phyloP scores from a whole-genome alignment of 2,797 vertebrate species.

The Microcaecilia unicolor region DNA sequence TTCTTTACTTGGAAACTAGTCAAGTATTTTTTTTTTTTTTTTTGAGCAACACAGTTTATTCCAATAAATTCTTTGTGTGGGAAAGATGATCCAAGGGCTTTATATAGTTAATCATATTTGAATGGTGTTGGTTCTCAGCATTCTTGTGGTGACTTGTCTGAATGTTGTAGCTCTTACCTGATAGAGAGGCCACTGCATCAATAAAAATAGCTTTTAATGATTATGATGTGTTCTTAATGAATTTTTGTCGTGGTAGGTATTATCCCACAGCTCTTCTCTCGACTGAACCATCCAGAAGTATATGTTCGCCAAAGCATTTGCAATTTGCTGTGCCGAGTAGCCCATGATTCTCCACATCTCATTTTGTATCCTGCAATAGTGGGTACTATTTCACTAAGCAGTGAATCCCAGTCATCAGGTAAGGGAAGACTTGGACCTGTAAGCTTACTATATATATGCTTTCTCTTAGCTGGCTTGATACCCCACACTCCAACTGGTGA shows the following conservation, averaged over 20 bases:
- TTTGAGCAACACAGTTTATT: background rate
- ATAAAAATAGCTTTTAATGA: background rate
- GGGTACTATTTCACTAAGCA: slow-evolving; percentile 89
- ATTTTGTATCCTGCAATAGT: slow-evolving; percentile 95
- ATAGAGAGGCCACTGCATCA: background rate
- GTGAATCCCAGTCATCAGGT: slow-evolving; percentile 87
- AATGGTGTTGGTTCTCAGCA: background rate
- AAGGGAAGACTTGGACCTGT: slow-evolving; percentile 12
- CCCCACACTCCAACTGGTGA: no score
- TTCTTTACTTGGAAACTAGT: no score
- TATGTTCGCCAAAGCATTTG: slow-evolving; percentile 97
- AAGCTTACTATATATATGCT: no score
- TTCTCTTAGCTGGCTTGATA: no score
- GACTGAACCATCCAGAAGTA: slow-evolving; percentile 92
- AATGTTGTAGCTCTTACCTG: background rate
- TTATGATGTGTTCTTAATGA: no score
- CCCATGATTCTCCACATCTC: slow-evolving; percentile 93
- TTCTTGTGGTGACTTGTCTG: background rate
- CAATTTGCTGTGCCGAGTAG: slow-evolving; percentile 89
- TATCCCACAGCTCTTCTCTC: slow-evolving; percentile 95
- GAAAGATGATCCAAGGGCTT: no score
- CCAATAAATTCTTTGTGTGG: background rate
- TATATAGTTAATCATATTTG: background rate
- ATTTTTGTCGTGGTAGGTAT: slow-evolving; percentile 66
- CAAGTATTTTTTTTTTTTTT: no score